These are phyloP conservation scores for Bembecia ichneumoniformis DNA, from an alignment of 2,888 invertebrate species.

Conservation along the genomic window DNA sequence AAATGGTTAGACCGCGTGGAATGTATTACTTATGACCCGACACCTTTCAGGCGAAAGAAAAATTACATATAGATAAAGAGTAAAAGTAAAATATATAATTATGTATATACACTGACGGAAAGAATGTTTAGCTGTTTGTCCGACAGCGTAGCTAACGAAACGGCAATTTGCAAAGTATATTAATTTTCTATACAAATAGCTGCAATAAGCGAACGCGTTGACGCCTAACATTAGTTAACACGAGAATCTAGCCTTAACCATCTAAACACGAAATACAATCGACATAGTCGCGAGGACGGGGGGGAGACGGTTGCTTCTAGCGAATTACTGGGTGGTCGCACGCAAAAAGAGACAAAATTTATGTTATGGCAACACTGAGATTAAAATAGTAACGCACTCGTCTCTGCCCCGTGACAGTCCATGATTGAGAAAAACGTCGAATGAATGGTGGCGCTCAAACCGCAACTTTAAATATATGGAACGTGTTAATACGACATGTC, in stretches of 20 bases:
- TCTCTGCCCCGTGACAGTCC: conserved; percentile 15
- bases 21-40: conserved; percentile 65
- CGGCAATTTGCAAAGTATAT: conserved; percentile 28
- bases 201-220: conserved; percentile 60
- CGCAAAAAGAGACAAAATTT: background rate
- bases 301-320: conserved; percentile 11
- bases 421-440: conserved; percentile 30
- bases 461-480: conserved; percentile 28
- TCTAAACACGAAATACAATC: conserved; percentile 51
- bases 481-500: conserved; percentile 35
- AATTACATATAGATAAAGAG: conserved; percentile 27
- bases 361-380: conserved; percentile 5
- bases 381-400: conserved; percentile 7
- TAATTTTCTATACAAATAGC: conserved; percentile 30
- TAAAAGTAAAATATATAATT: conserved; percentile 13
- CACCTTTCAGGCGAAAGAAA: conserved; percentile 67
- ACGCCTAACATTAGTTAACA: conserved; percentile 67
- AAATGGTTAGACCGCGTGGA: conserved; percentile 68
- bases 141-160: conserved; percentile 14
- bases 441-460: conserved; percentile 37
- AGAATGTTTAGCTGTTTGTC: conserved; percentile 6
- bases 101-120: conserved; percentile 3
- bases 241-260: conserved; percentile 56
- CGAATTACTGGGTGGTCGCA: background rate
- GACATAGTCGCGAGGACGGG: conserved; percentile 18